Conservation (phyloP, 2,888 invertebrate genomes). For the Trissoscelio sp. region DNA sequence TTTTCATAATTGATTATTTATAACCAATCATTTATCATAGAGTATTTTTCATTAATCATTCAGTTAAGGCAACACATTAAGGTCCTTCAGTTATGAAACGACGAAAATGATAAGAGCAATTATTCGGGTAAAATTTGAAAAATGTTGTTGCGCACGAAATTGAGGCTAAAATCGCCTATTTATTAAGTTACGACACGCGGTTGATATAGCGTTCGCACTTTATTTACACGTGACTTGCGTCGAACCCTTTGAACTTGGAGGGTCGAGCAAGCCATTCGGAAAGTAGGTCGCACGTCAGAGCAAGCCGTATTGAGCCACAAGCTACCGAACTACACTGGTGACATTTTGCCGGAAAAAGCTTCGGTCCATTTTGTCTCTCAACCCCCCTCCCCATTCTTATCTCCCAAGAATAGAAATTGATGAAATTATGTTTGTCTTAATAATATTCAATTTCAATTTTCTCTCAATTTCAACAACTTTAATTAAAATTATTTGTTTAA, state of each 20-base stretch:
- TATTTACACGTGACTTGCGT: slow-evolving; percentile 76
- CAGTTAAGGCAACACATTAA: not conserved
- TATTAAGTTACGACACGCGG: slow-evolving; percentile 65
- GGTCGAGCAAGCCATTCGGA: slow-evolving; percentile 76
- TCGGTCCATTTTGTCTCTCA: slow-evolving; percentile 30
- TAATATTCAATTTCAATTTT: too few relatives aligned
- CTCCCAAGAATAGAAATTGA: slow-evolving; percentile 29
- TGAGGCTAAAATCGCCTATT: slow-evolving; percentile 50
- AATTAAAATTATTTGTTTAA: too few relatives aligned
- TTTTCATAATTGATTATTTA: too few relatives aligned
- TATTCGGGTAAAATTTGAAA: slow-evolving; percentile 31
- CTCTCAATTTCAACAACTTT: too few relatives aligned
- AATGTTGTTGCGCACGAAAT: slow-evolving; percentile 44
- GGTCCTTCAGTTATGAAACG: not conserved
- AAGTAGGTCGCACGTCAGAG: slow-evolving; percentile 78
- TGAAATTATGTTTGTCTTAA: too few relatives aligned
- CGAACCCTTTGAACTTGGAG: slow-evolving; percentile 78
- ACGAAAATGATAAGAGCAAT: slow-evolving; percentile 29
- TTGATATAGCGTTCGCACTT: slow-evolving; percentile 62
- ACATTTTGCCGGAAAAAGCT: slow-evolving; percentile 51
- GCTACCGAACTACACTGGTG: slow-evolving; percentile 36
- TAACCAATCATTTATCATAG: too few relatives aligned
- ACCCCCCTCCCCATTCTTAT: not conserved
- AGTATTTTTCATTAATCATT: too few relatives aligned
- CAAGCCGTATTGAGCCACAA: slow-evolving; percentile 45